These are phyloP conservation scores for Sitta carolinensis DNA, from an alignment of 2,797 vertebrate genomes.

Conservation along the genomic window DNA sequence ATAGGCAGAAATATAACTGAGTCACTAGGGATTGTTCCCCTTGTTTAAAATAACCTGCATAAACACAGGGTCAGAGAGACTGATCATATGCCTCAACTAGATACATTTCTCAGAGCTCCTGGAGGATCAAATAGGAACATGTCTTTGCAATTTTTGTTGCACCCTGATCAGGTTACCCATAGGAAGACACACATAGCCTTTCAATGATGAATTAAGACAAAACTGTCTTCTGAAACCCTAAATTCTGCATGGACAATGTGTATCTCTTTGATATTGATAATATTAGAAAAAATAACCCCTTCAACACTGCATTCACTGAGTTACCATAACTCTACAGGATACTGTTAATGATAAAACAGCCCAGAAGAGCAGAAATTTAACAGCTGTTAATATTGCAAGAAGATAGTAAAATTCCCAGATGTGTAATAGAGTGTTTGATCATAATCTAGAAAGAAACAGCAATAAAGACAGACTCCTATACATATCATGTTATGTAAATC, in stretches of 20 bases:
- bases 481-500: background rate
- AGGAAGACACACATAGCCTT: background rate
- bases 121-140: background rate
- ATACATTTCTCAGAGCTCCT: background rate
- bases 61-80: background rate
- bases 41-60: background rate
- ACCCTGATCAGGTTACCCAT: background rate
- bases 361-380: background rate
- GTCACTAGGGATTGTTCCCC: background rate
- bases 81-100: background rate
- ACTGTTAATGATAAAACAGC: background rate
- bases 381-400: conserved; percentile 23
- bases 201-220: background rate
- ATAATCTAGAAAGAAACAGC: background rate
- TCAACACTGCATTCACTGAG: background rate
- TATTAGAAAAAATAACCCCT: background rate
- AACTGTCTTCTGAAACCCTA: background rate
- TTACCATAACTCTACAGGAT: background rate
- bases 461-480: background rate
- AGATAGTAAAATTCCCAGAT: conserved; percentile 22
- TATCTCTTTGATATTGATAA: background rate
- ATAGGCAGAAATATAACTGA: background rate
- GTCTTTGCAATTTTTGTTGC: background rate
- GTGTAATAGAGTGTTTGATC: background rate
- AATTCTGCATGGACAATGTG: background rate